phyloP scores from a whole-genome alignment of 2,113 vertebrate genomes.

The Xenotilapia longispinis region DNA sequence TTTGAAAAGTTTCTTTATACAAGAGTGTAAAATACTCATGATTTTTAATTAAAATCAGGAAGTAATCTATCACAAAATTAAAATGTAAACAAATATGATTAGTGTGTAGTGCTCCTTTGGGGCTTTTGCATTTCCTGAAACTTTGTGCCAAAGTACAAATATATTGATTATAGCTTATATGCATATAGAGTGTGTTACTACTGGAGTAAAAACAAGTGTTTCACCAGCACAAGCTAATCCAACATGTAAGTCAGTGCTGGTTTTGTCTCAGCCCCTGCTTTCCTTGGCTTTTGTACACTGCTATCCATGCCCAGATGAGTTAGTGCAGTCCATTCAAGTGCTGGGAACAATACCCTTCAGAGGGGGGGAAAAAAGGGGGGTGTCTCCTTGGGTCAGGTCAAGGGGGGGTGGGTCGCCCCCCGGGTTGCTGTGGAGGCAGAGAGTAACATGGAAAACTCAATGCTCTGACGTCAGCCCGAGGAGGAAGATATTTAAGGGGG shows the following conservation, averaged over 20 bases:
- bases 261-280: constrained; percentile 44
- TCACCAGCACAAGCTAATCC: not conserved
- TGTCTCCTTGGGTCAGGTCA: not conserved
- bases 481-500: constrained; percentile 24
- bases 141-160: not conserved
- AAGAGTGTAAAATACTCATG: not conserved
- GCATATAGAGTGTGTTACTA: not conserved
- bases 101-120: not conserved
- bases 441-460: constrained; percentile 57
- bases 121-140: not conserved
- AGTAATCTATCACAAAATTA: not conserved
- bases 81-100: not conserved
- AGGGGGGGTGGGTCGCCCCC: constrained; percentile 31
- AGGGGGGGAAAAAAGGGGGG: constrained; percentile 32
- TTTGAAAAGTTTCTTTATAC: not conserved
- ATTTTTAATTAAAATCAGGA: not conserved
- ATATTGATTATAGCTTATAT: not conserved
- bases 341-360: constrained; percentile 58
- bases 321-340: constrained; percentile 68
- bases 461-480: constrained; percentile 57
- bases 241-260: constrained; percentile 22
- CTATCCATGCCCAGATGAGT: constrained; percentile 66
- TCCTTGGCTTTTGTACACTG: constrained; percentile 47
- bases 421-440: constrained; percentile 61
- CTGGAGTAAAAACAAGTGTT: not conserved